A percentile compares a stretch with the other conserved stretches of the same genome.
These are phyloP conservation scores for Osmerus eperlanus DNA, from an alignment of 2,113 vertebrate species.

Conservation along the genomic window DNA sequence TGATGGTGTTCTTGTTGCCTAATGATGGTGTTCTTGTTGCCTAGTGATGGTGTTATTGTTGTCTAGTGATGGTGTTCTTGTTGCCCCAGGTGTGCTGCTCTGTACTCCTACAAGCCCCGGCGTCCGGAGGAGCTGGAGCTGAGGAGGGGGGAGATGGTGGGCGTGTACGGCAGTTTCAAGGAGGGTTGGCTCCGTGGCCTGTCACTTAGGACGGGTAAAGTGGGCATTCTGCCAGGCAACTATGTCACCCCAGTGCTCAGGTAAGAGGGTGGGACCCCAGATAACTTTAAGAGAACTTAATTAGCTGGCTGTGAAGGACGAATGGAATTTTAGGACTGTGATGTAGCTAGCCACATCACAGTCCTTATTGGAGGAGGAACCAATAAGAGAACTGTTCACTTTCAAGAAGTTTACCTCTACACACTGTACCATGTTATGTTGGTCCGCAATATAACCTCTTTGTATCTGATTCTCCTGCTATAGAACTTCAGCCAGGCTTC, in stretches of 20 bases:
- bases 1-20: too few relatives aligned
- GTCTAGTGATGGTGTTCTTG: too few relatives aligned
- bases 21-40: too few relatives aligned
- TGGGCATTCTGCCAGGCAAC: constrained; percentile 86
- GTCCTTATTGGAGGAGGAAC: background rate
- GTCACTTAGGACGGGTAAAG: constrained; percentile 86
- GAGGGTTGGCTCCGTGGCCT: constrained; percentile 91
- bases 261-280: constrained; percentile 59
- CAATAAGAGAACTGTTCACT: background rate
- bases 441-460: background rate
- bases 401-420: too few relatives aligned
- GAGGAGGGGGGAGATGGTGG: constrained; percentile 89
- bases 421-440: too few relatives aligned
- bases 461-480: constrained; percentile 17
- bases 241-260: constrained; percentile 88
- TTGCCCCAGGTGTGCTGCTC: constrained; percentile 79
- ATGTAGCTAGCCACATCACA: constrained; percentile 9
- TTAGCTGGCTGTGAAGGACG: constrained; percentile 18
- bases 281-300: background rate
- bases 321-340: constrained; percentile 26
- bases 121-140: constrained; percentile 86
- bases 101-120: constrained; percentile 80
- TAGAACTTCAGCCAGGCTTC: constrained; percentile 74
- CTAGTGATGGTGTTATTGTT: too few relatives aligned
- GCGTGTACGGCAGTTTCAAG: constrained; percentile 84